A percentile compares a stretch with the other conserved stretches of the same genome.
phyloP scores from a whole-genome alignment of 2,113 vertebrate genomes.

The Aptenodytes forsteri region DNA sequence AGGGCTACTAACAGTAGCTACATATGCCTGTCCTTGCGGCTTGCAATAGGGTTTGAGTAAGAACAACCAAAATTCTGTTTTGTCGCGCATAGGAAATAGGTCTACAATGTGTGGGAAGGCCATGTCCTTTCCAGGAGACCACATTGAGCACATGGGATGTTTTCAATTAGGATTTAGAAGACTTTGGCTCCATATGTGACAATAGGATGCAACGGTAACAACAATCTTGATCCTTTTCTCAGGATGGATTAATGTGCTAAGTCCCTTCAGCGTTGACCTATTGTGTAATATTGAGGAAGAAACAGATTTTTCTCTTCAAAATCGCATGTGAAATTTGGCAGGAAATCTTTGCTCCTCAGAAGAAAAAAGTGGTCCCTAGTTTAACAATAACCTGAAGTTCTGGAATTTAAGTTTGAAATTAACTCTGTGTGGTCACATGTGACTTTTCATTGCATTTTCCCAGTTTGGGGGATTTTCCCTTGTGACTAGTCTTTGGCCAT shows the following conservation, averaged over 20 bases:
- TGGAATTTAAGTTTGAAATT: background rate
- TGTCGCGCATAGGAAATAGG: background rate
- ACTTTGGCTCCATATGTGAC: background rate
- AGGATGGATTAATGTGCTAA: background rate
- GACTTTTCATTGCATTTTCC: background rate
- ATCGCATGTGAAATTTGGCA: background rate
- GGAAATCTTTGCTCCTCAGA: background rate
- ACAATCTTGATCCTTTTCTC: background rate
- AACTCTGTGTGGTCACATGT: background rate
- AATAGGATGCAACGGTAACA: background rate
- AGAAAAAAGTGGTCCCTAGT: background rate
- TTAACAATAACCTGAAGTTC: background rate
- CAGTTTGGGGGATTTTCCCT: background rate
- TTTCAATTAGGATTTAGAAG: background rate
- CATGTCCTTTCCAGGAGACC: background rate
- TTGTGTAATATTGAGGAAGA: background rate
- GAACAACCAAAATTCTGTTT: background rate
- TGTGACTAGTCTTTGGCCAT: background rate
- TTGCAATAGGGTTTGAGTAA: background rate
- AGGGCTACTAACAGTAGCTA: background rate
- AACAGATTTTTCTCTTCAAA: background rate
- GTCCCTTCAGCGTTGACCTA: background rate
- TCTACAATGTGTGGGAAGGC: background rate
- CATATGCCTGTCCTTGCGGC: fast-evolving
- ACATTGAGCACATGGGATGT: background rate